Conservation (phyloP, 2,888 invertebrate genomes). For the Kuschelorhynchus macadamiae region DNA sequence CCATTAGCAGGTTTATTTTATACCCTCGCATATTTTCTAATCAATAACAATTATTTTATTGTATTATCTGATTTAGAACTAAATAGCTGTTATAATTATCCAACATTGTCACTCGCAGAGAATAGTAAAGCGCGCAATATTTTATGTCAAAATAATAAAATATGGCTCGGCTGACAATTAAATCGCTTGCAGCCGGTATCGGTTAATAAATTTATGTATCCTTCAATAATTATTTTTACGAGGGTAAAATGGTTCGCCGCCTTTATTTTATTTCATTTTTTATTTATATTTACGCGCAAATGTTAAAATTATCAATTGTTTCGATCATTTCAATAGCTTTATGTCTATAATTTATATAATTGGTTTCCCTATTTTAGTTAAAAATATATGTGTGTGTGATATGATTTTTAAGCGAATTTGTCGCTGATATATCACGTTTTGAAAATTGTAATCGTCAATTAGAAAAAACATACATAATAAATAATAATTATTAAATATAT, state of each 20-base stretch:
- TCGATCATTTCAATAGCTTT: neutral
- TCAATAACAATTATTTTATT: slow-evolving; percentile 27
- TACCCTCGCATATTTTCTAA: slow-evolving; percentile 24
- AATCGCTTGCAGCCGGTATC: slow-evolving; percentile 35
- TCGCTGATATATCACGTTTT: no score
- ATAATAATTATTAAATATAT: no score
- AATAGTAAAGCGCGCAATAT: slow-evolving; percentile 28
- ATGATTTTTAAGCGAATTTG: no score
- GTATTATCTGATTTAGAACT: slow-evolving; percentile 34
- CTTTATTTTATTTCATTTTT: slow-evolving; percentile 14
- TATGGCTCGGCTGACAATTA: slow-evolving; percentile 31
- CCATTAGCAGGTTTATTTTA: slow-evolving; percentile 4
- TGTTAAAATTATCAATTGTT: neutral
- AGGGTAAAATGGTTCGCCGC: slow-evolving; percentile 7
- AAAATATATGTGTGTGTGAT: neutral
- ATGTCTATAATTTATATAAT: neutral
- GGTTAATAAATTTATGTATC: slow-evolving; percentile 33
- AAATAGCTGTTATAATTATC: slow-evolving; percentile 36
- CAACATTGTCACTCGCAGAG: slow-evolving; percentile 38
- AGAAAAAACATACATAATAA: no score
- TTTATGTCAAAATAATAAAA: slow-evolving; percentile 43
- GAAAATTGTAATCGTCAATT: no score
- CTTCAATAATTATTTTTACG: slow-evolving; percentile 34
- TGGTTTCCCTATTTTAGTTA: neutral
- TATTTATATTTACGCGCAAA: neutral